Base-by-base conservation (phyloP, 2,797 vertebrate genomes). In the Tragelaphus oryx region DNA sequence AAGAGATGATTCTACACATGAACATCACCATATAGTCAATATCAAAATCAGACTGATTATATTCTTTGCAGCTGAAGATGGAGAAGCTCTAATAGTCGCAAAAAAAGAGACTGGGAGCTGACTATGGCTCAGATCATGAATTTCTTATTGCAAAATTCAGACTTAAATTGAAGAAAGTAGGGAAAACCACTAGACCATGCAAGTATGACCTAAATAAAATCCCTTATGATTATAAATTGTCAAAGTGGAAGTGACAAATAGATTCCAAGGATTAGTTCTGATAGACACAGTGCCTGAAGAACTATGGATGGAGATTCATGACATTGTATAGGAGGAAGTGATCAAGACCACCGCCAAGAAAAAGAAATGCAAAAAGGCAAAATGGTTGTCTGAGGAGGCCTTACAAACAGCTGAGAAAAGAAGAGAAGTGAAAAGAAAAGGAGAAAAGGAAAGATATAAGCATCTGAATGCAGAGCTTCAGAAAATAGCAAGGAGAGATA, bases 41-140 rank as follows among this genome's bases (percentile, higher is more conserved):
- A 65, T 65, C 1, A 5, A 65, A 65, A 65, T 33, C n/a, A 20
- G 62, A 65, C 20, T 65, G 62, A 33, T 65, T 65, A 20, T 65
- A 65, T 65, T 33, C 8, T 65, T 65, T 65, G n/a, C n/a, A 33
- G 62, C 0, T 20, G 4, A 65, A n/a, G 62, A 33, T 33, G n/a
- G 8, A 10, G 8, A 65, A 65, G 62, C 62, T 65, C 62, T 33
- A 65, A 65, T 4, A 68, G n/a, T 65, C n/a, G n/a, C 0, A 33
- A 33, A 65, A 65, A 33, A 65, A 65, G 33, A 33, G 4, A 33
- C 17, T 0, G 0, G 8, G 2, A 33, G n/a, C 9, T 65, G n/a
- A 65, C 62, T 65, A 17, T 62, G 28, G 59, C 59, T 60, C 59
- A 60, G 28, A n/a, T 17, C 28, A 60, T n/a, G 59, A 60, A 60